Conservation (phyloP, 2,797 vertebrate genomes). For the Neostethus bicornis region DNA sequence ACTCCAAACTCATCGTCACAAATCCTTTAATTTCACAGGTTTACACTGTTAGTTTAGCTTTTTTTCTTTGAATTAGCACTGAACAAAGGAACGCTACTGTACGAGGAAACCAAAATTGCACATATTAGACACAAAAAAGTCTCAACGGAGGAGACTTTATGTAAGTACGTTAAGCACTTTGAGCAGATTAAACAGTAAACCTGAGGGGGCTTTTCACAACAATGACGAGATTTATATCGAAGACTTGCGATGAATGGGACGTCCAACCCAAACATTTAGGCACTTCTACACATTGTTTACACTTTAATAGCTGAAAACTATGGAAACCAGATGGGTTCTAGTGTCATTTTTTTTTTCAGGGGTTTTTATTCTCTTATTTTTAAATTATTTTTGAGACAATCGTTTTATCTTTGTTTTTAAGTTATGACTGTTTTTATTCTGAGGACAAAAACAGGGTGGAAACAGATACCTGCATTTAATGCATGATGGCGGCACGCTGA, state of each 20-base stretch:
- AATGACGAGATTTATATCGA: conserved; percentile 36
- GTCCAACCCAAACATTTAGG: conserved; percentile 66
- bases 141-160: conserved; percentile 42
- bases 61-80: conserved; percentile 42
- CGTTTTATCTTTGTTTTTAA: conserved; percentile 48
- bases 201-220: conserved; percentile 36
- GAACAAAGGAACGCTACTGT: conserved; percentile 24
- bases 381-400: conserved; percentile 61
- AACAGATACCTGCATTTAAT: conserved; percentile 33
- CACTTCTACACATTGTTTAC: conserved; percentile 32
- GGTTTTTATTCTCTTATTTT: conserved; percentile 51
- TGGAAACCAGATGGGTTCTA: conserved; percentile 33
- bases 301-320: conserved; percentile 36
- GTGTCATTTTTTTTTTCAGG: conserved; percentile 44
- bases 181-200: conserved; percentile 36
- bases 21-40: conserved; percentile 30
- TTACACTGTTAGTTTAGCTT: conserved; percentile 2
- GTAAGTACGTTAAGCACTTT: conserved; percentile 59
- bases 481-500: conserved; percentile 47
- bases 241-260: conserved; percentile 42
- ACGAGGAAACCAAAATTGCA: conserved; percentile 53
- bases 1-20: conserved; percentile 19
- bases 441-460: conserved; percentile 37
- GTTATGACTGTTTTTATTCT: conserved; percentile 36
- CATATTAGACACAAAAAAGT: conserved; percentile 43